A percentile compares a stretch with the other conserved stretches of the same genome.
These are phyloP conservation scores for Rosalia funebris DNA, from an alignment of 2,888 invertebrate genomes.

Conservation along the genomic window DNA sequence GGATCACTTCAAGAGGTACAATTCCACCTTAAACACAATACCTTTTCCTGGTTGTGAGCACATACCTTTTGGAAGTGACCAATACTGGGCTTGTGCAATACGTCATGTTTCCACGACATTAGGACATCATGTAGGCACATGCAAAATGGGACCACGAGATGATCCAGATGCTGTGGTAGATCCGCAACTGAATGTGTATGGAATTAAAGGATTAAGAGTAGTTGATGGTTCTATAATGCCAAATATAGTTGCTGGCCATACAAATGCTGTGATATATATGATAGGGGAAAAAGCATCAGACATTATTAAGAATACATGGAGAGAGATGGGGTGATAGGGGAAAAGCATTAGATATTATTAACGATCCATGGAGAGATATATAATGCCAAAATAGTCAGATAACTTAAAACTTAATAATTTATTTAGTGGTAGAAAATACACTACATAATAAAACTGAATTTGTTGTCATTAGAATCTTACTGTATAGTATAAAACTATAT, in stretches of 20 bases:
- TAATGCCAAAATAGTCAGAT: too few relatives aligned
- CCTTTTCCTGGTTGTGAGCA: constrained; percentile 77
- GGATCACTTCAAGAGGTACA: constrained; percentile 67
- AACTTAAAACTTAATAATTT: too few relatives aligned
- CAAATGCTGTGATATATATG: constrained; percentile 69
- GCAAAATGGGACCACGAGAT: constrained; percentile 64
- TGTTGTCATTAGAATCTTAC: too few relatives aligned
- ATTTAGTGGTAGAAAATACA: too few relatives aligned
- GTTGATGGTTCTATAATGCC: constrained; percentile 72
- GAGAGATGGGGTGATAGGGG: too few relatives aligned
- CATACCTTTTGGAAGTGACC: constrained; percentile 70
- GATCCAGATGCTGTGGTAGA: constrained; percentile 65
- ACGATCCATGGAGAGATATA: constrained; percentile 4
- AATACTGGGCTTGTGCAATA: constrained; percentile 80
- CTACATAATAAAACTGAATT: too few relatives aligned
- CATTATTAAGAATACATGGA: constrained; percentile 65
- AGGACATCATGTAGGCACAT: constrained; percentile 73
- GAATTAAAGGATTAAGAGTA: constrained; percentile 67
- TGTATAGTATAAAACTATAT: too few relatives aligned
- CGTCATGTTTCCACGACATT: constrained; percentile 76
- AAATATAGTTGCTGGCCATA: constrained; percentile 68
- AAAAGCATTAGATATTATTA: too few relatives aligned
- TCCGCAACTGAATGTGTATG: constrained; percentile 64
- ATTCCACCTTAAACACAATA: constrained; percentile 66
- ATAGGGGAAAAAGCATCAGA: constrained; percentile 70